phyloP scores from a whole-genome alignment of 2,113 vertebrate species.

The Raja brachyura region DNA sequence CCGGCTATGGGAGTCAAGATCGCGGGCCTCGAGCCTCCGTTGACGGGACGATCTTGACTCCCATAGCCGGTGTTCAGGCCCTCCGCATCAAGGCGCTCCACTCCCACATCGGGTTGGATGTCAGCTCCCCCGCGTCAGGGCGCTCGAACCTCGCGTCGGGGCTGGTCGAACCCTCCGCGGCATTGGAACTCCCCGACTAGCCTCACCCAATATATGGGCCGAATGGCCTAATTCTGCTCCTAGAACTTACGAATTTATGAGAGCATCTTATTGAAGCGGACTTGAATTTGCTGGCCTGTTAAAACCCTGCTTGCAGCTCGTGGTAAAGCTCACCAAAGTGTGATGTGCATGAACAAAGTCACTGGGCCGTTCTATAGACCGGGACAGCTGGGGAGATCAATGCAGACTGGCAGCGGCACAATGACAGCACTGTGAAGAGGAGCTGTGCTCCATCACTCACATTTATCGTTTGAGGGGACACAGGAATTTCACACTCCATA shows the following conservation, averaged over 20 bases:
- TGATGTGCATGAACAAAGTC: slow-evolving; percentile 40
- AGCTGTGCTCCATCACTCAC: slow-evolving; percentile 39
- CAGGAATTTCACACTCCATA: neutral
- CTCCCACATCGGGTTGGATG: too few relatives aligned
- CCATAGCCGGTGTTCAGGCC: too few relatives aligned
- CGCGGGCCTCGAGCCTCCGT: too few relatives aligned
- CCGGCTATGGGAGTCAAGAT: too few relatives aligned
- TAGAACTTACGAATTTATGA: neutral
- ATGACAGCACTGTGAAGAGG: neutral
- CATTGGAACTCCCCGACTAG: too few relatives aligned
- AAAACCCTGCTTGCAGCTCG: slow-evolving; percentile 46
- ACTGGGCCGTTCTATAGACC: slow-evolving; percentile 39
- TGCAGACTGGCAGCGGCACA: neutral
- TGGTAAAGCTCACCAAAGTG: slow-evolving; percentile 44
- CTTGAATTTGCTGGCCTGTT: slow-evolving; percentile 47
- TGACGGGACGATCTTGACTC: too few relatives aligned
- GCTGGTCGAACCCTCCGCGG: too few relatives aligned
- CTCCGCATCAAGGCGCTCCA: too few relatives aligned
- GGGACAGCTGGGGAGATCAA: slow-evolving; percentile 41
- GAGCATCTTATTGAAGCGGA: neutral
- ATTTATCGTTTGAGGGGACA: slow-evolving; percentile 18
- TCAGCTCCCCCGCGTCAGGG: too few relatives aligned
- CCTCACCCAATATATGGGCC: too few relatives aligned
- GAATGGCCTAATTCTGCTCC: too few relatives aligned
- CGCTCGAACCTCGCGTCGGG: too few relatives aligned